Conservation (phyloP, 1,140 invertebrate species). For the Scylla paramamosain region DNA sequence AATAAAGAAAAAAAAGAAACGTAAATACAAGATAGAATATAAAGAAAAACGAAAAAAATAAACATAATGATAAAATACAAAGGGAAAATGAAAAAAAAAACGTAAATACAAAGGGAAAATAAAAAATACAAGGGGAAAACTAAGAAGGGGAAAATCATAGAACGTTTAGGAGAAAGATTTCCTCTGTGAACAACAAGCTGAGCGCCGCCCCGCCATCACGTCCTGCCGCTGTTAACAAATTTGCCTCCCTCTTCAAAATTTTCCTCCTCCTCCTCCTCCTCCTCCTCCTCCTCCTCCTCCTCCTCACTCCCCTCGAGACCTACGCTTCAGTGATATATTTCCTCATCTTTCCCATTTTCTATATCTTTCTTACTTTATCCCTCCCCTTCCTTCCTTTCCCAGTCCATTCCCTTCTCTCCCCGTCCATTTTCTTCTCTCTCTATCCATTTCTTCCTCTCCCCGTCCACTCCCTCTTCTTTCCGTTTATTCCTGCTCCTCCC, state of each 20-base stretch:
- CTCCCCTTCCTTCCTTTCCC: background rate
- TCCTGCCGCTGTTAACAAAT: background rate
- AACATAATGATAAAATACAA: too few relatives aligned
- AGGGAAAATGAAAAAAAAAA: too few relatives aligned
- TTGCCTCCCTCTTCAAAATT: constrained; percentile 4
- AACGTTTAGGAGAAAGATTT: background rate
- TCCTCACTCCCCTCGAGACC: background rate
- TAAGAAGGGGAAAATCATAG: too few relatives aligned
- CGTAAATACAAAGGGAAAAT: too few relatives aligned
- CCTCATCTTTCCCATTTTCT: background rate
- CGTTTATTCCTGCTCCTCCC: background rate
- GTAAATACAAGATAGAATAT: too few relatives aligned
- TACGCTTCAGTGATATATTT: background rate
- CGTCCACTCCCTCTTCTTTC: background rate
- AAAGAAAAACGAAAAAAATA: too few relatives aligned
- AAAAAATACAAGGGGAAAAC: too few relatives aligned
- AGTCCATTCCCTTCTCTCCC: background rate
- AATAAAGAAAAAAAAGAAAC: too few relatives aligned
- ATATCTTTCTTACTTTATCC: background rate
- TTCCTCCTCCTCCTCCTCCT: background rate
- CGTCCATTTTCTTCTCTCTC: too few relatives aligned
- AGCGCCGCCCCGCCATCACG: background rate
- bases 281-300: background rate
- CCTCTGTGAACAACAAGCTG: background rate
- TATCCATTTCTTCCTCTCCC: too few relatives aligned